phyloP scores from a whole-genome alignment of 2,888 invertebrate genomes.

The Dicycla oo region DNA sequence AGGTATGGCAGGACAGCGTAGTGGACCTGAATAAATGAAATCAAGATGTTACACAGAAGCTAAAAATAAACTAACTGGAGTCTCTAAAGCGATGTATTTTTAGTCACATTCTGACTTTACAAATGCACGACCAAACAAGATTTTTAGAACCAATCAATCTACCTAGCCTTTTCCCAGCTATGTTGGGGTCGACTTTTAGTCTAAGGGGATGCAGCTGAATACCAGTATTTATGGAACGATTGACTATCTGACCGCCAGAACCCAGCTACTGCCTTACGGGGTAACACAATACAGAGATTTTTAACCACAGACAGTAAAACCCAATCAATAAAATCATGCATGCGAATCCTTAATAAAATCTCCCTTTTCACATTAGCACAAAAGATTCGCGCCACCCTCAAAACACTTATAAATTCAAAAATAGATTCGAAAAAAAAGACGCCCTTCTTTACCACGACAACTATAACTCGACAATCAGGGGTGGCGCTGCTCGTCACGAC shows the following conservation, averaged over 20 bases:
- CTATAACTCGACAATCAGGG: slow-evolving; percentile 4
- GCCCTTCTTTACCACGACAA: slow-evolving; percentile 22
- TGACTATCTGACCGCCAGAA: too few relatives aligned
- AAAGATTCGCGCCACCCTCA: slow-evolving; percentile 43
- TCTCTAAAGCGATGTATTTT: background rate
- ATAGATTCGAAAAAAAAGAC: slow-evolving; percentile 20
- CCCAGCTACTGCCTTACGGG: too few relatives aligned
- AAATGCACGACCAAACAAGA: background rate
- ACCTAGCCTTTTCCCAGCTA: too few relatives aligned
- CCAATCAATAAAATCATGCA: background rate
- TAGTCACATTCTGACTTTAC: background rate
- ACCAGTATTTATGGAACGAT: too few relatives aligned
- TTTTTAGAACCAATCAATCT: background rate
- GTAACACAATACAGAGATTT: too few relatives aligned
- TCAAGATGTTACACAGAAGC: background rate
- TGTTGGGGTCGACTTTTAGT: too few relatives aligned
- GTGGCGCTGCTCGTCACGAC: slow-evolving; percentile 24
- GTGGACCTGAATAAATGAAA: background rate
- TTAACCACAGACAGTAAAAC: background rate
- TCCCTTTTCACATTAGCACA: slow-evolving; percentile 1
- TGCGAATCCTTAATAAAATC: background rate
- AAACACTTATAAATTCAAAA: slow-evolving; percentile 37
- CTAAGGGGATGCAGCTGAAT: too few relatives aligned
- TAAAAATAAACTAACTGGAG: background rate
- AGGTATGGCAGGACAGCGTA: too few relatives aligned